phyloP scores from a whole-genome alignment of 2,113 vertebrate genomes.

The Notiomystis cincta region DNA sequence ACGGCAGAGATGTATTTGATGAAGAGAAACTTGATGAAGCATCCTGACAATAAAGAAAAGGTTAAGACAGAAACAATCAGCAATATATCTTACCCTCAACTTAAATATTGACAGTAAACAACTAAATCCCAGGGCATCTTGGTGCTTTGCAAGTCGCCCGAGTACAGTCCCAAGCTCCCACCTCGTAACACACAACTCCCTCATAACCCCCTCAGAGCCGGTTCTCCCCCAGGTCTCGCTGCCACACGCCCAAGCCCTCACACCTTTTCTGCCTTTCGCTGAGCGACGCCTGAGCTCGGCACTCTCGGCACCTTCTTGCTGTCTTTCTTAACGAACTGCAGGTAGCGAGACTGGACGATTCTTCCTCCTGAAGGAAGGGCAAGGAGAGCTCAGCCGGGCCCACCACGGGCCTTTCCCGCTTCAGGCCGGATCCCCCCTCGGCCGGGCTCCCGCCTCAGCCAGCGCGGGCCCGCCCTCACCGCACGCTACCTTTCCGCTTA shows the following conservation, averaged over 20 bases:
- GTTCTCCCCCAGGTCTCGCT: rapidly evolving
- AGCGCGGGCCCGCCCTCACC: not conserved
- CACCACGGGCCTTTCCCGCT: not conserved
- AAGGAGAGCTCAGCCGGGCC: not conserved
- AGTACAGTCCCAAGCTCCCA: not conserved
- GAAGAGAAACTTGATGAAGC: not conserved
- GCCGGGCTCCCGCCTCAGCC: not conserved
- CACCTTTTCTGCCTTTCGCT: not conserved
- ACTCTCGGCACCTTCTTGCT: not conserved
- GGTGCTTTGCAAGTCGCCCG: not conserved
- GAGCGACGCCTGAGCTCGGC: not conserved
- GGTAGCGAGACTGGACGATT: constrained; percentile 58
- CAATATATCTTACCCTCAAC: rapidly evolving
- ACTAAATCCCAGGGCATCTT: rapidly evolving
- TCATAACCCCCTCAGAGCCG: rapidly evolving
- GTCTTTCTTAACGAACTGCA: constrained; percentile 29
- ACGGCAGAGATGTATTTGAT: rapidly evolving
- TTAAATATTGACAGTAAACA: not conserved
- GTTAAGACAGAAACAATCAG: not conserved
- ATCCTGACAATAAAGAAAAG: not conserved
- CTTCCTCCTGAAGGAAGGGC: constrained; percentile 11
- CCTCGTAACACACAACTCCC: rapidly evolving
- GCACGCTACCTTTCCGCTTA: not conserved
- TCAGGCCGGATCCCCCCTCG: not conserved
- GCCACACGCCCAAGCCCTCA: not conserved